phyloP scores from a whole-genome alignment of 2,113 vertebrate genomes.

The Micromys minutus region DNA sequence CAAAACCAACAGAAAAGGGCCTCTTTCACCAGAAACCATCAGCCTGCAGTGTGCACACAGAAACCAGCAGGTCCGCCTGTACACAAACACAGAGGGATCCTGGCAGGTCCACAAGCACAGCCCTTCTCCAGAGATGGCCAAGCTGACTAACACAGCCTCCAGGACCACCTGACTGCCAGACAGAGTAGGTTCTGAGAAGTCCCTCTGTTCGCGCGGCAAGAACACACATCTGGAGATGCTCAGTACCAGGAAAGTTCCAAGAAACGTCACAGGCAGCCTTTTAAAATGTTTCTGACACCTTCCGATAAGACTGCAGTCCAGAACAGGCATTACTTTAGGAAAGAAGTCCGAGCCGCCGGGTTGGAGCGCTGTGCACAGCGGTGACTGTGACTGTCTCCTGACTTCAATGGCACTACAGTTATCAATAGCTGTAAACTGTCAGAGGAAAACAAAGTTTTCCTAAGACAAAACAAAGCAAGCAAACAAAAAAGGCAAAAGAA shows the following conservation, averaged over 20 bases:
- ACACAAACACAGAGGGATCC: rapidly evolving
- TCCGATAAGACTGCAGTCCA: neutral
- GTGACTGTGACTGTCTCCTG: neutral
- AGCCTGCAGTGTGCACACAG: rapidly evolving
- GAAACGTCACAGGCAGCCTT: neutral
- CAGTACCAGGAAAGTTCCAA: neutral
- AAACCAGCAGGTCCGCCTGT: too few relatives aligned
- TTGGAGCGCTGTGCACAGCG: neutral
- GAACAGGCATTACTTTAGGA: neutral
- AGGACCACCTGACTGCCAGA: neutral
- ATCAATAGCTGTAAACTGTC: constrained; percentile 4
- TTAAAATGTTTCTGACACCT: neutral
- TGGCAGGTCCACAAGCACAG: neutral
- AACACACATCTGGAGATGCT: neutral
- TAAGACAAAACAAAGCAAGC: neutral
- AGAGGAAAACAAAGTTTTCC: constrained; percentile 20
- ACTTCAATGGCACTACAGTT: neutral
- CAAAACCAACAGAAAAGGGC: neutral
- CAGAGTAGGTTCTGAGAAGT: neutral
- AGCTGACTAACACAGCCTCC: neutral
- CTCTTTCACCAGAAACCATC: rapidly evolving
- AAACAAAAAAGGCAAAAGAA: neutral
- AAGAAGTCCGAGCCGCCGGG: neutral
- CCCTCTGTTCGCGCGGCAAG: neutral
- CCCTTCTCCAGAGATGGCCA: neutral